phyloP scores from a whole-genome alignment of 2,888 invertebrate species.

The Dasypolia templi region DNA sequence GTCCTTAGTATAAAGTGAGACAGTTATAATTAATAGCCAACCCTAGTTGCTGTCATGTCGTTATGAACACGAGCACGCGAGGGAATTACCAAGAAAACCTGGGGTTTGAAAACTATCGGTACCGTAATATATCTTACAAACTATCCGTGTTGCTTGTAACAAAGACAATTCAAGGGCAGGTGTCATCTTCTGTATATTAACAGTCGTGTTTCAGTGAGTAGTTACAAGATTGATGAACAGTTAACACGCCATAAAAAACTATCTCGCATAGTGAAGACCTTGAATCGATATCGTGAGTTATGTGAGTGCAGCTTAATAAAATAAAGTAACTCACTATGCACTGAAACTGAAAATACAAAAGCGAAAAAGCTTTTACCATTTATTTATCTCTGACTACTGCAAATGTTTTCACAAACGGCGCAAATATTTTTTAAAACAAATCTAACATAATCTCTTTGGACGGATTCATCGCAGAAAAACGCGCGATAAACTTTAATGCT shows the following conservation, averaged over 20 bases:
- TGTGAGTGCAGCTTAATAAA: neutral
- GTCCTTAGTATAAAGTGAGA: slow-evolving; percentile 67
- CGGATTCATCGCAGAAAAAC: slow-evolving; percentile 66
- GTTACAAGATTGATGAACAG: neutral
- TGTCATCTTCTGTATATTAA: slow-evolving; percentile 10
- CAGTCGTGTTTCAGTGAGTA: neutral
- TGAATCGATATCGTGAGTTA: neutral
- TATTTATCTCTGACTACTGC: slow-evolving; percentile 25
- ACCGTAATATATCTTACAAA: slow-evolving; percentile 50
- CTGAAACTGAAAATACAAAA: slow-evolving; percentile 1
- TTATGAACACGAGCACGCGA: slow-evolving; percentile 69
- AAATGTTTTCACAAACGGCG: slow-evolving; percentile 51
- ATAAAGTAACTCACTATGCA: neutral
- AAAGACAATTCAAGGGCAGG: slow-evolving; percentile 34
- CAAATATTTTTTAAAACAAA: slow-evolving; percentile 56
- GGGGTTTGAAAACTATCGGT: slow-evolving; percentile 55
- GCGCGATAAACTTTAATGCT: slow-evolving; percentile 76
- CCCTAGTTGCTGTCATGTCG: slow-evolving; percentile 68
- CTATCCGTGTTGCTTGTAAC: slow-evolving; percentile 28
- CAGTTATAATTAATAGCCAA: slow-evolving; percentile 74
- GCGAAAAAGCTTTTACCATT: slow-evolving; percentile 15
- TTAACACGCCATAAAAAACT: neutral
- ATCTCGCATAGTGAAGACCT: neutral
- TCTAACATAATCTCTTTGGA: slow-evolving; percentile 53
- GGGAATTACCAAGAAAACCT: slow-evolving; percentile 66